These are phyloP conservation scores for Drosophila antonietae DNA, from an alignment of 2,888 invertebrate genomes.

Conservation along the genomic window DNA sequence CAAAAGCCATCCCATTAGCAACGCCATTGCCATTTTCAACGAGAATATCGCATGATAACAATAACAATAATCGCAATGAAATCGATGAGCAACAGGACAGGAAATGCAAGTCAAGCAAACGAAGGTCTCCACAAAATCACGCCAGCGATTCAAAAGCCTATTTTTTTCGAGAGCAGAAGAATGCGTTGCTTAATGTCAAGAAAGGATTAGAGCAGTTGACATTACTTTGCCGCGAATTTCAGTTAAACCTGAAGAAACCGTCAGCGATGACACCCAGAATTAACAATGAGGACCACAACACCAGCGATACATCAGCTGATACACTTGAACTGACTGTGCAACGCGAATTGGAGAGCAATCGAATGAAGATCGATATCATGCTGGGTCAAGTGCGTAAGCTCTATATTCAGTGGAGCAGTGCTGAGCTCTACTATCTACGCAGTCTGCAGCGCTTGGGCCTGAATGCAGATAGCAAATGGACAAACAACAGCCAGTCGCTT, in stretches of 20 bases:
- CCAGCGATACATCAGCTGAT: not conserved
- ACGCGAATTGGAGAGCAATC: slow-evolving; percentile 52
- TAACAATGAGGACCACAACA: not conserved
- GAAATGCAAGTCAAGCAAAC: slow-evolving; percentile 10
- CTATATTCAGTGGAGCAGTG: slow-evolving; percentile 68
- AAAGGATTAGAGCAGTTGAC: slow-evolving; percentile 82
- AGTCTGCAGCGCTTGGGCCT: slow-evolving; percentile 70
- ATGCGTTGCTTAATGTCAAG: slow-evolving; percentile 81
- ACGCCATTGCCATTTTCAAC: slow-evolving; percentile 11
- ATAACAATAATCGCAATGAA: slow-evolving; percentile 50
- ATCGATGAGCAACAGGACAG: slow-evolving; percentile 18
- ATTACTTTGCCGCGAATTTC: slow-evolving; percentile 79
- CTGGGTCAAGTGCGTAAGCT: slow-evolving; percentile 58
- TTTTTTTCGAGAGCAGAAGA: slow-evolving; percentile 80
- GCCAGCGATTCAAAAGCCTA: slow-evolving; percentile 38
- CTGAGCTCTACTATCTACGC: slow-evolving; percentile 71
- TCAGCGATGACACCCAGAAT: not conserved
- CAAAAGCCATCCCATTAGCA: not conserved
- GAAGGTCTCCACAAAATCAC: not conserved
- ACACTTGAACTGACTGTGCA: slow-evolving; percentile 55
- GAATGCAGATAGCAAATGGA: slow-evolving; percentile 19
- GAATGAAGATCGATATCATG: slow-evolving; percentile 48
- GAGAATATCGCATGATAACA: slow-evolving; percentile 42
- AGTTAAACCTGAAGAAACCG: slow-evolving; percentile 44
- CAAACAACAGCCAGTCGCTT: slow-evolving; percentile 9